These are phyloP conservation scores for Stenichneumon culpator DNA, from an alignment of 2,888 invertebrate species.

Conservation along the genomic window DNA sequence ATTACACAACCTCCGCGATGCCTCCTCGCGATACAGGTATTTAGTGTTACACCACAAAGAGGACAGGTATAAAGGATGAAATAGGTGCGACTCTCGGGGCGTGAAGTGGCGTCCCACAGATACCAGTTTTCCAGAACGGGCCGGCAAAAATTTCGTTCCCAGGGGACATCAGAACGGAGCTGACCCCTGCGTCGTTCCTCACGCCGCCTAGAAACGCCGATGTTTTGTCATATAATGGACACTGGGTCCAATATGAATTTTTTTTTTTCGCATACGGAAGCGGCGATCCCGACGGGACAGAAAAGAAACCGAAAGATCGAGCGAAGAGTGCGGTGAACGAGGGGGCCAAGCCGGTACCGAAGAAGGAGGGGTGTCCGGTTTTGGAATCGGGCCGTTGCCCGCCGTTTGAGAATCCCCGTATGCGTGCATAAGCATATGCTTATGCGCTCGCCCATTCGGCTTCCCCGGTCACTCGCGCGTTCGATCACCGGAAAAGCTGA, in stretches of 20 bases:
- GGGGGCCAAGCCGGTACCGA: conserved; percentile 49
- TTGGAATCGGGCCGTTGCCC: conserved; percentile 77
- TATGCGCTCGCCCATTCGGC: conserved; percentile 57
- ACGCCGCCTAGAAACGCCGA: conserved; percentile 51
- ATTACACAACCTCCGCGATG: neutral
- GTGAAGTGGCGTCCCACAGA: conserved; percentile 42
- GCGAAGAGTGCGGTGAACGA: conserved; percentile 26
- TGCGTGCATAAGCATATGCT: conserved; percentile 33
- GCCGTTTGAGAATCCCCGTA: conserved; percentile 55
- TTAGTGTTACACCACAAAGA: conserved; percentile 12
- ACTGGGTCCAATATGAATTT: neutral
- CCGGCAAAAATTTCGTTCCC: conserved; percentile 73
- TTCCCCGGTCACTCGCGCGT: conserved; percentile 33
- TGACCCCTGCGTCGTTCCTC: conserved; percentile 61
- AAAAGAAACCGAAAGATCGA: conserved; percentile 28
- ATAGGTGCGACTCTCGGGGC: conserved; percentile 49
- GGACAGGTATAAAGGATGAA: conserved; percentile 32
- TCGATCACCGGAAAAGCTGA: conserved; percentile 74
- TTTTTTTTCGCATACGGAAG: conserved; percentile 37
- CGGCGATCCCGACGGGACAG: conserved; percentile 18
- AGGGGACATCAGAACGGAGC: conserved; percentile 68
- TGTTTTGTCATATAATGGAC: conserved; percentile 68
- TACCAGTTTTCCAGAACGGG: conserved; percentile 78
- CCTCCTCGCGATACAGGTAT: conserved; percentile 14
- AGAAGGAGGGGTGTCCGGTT: conserved; percentile 75